Evolutionary conservation across 1,140 invertebrate species (phyloP).

Genomic region (Idris sp.): DNA sequence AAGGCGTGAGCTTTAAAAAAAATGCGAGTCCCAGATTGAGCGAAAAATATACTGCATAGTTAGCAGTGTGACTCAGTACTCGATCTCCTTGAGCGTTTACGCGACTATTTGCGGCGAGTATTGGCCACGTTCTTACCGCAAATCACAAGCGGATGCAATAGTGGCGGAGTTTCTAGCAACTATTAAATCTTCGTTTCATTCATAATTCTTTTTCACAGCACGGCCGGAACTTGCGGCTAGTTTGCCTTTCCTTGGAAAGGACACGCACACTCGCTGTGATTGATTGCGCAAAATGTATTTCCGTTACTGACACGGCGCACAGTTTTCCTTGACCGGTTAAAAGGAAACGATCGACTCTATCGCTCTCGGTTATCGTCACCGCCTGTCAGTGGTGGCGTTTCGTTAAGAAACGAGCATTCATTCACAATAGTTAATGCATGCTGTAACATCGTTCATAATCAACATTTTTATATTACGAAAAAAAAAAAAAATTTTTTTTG

Average conservation of each 20-base stretch:
- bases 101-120: slow-evolving; percentile 27
- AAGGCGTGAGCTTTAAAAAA: slow-evolving; percentile 29
- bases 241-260: slow-evolving; percentile 60
- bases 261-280: slow-evolving; percentile 35
- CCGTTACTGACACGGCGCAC: slow-evolving; percentile 38
- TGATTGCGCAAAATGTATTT: slow-evolving; percentile 59
- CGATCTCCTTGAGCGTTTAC: slow-evolving; percentile 61
- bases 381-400: slow-evolving; percentile 19
- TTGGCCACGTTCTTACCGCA: slow-evolving; percentile 38
- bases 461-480: too few relatives aligned
- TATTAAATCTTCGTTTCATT: slow-evolving; percentile 60
- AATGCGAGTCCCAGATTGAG: slow-evolving; percentile 55
- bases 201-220: slow-evolving; percentile 57
- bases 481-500: too few relatives aligned
- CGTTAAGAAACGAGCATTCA: slow-evolving; percentile 40
- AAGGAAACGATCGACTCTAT: slow-evolving; percentile 46
- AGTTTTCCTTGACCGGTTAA: slow-evolving; percentile 61
- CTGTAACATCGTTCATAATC: too few relatives aligned
- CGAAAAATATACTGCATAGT: slow-evolving; percentile 61
- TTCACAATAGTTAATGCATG: slow-evolving; percentile 44
- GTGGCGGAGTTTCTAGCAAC: slow-evolving; percentile 37
- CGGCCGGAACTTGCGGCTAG: slow-evolving; percentile 50
- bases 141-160: slow-evolving; percentile 54
- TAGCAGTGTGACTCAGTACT: slow-evolving; percentile 60
- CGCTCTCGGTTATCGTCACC: slow-evolving; percentile 38